Percentiles rank a stretch among this genome's conserved stretches.
phyloP scores from a whole-genome alignment of 2,888 invertebrate genomes.

The Netelia melanura region DNA sequence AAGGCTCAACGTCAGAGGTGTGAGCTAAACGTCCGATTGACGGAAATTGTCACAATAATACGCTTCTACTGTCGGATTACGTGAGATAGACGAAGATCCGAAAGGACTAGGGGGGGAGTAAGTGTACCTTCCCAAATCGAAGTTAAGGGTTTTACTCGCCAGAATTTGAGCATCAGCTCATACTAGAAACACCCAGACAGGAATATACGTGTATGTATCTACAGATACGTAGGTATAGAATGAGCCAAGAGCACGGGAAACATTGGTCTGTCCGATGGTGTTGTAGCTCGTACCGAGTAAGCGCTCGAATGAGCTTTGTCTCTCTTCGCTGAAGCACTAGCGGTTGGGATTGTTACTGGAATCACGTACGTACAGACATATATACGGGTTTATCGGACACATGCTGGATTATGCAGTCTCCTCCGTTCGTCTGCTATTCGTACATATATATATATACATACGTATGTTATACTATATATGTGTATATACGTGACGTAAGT shows the following conservation, averaged over 20 bases:
- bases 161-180: slow-evolving; percentile 23
- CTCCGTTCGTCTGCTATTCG: slow-evolving; percentile 31
- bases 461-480: background rate
- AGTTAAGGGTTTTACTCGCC: slow-evolving; percentile 58
- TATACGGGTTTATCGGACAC: slow-evolving; percentile 21
- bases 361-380: slow-evolving; percentile 3
- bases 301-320: slow-evolving; percentile 53
- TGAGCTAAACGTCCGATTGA: slow-evolving; percentile 29
- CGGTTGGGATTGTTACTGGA: slow-evolving; percentile 38
- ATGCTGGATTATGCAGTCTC: slow-evolving; percentile 43
- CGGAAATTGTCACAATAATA: slow-evolving; percentile 69
- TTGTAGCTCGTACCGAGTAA: slow-evolving; percentile 36
- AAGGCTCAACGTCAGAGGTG: slow-evolving; percentile 46
- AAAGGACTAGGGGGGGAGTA: background rate
- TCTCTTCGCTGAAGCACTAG: slow-evolving; percentile 48
- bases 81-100: background rate
- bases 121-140: slow-evolving; percentile 66
- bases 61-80: slow-evolving; percentile 68
- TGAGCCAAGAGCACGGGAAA: slow-evolving; percentile 15
- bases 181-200: background rate
- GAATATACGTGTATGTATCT: background rate
- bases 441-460: background rate
- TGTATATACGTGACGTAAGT: background rate
- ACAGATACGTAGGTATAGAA: slow-evolving; percentile 3
- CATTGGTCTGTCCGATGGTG: slow-evolving; percentile 19